phyloP scores from a whole-genome alignment of 2,113 vertebrate genomes.

The Ictalurus punctatus region DNA sequence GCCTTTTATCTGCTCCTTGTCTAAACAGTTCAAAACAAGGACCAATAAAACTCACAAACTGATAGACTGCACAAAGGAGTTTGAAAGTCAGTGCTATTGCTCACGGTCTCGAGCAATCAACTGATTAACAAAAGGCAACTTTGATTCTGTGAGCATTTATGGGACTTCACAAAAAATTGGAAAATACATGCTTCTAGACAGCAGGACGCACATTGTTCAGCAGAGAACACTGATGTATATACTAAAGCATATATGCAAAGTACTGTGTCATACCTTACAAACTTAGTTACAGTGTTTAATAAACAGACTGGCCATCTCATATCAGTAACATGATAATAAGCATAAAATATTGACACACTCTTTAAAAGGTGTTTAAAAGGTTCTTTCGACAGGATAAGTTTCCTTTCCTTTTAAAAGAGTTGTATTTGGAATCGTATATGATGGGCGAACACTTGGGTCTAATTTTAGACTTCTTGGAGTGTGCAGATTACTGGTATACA shows the following conservation, averaged over 20 bases:
- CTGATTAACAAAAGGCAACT: background rate
- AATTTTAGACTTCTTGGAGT: too few species aligned
- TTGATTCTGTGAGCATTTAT: background rate
- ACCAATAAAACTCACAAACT: conserved; percentile 8
- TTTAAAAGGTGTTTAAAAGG: background rate
- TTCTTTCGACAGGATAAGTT: background rate
- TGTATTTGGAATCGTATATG: background rate
- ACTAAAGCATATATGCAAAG: background rate
- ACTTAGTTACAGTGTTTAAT: background rate
- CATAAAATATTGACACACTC: background rate
- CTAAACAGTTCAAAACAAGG: conserved; percentile 3
- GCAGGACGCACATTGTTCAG: background rate
- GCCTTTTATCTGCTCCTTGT: conserved; percentile 36
- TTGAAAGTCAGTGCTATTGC: background rate
- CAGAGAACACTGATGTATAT: too few species aligned
- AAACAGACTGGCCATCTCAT: background rate
- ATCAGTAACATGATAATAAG: background rate
- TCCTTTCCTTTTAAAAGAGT: background rate
- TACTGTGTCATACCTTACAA: background rate
- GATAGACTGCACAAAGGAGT: conserved; percentile 1
- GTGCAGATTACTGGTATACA: background rate
- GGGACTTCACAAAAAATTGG: background rate
- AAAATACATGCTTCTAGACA: background rate
- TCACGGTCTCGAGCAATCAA: background rate
- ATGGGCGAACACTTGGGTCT: too few species aligned